Base-by-base conservation (phyloP, 1,140 invertebrate species). In the Spodoptera frugiperda region DNA sequence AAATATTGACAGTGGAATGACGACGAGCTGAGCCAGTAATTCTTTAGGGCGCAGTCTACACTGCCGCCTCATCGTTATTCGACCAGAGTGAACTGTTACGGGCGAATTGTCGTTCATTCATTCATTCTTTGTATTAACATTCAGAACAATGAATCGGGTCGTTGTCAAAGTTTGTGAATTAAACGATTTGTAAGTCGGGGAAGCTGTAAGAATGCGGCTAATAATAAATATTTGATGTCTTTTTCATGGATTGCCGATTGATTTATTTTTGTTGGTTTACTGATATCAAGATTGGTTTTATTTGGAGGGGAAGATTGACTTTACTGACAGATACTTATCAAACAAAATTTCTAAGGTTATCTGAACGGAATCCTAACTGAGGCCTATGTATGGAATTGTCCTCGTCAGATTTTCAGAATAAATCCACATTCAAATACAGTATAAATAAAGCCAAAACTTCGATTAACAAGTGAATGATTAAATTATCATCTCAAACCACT, bases 1-100 rank as follows among this genome's bases (percentile, higher is more conserved):
- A 87, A 91, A 90, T 91, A 91, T 90, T 90, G 86, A 87, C 84
- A 84, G 75, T 82, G 76, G 71, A 57, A 81, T 83, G 77, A 86
- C 81, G 85, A 53, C 46, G 11, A 33, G n/a, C 46, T 49, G 57
- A 63, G 44, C n/a, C 46, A 75, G 57, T 75, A 54, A 75, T 75
- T 76, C 51, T 68, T 55, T 57, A 57, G 68, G 59, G 55, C 44
- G 15, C 33, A 39, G 57, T 57, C 51, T 75, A 61, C 44, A 65
- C 25, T 63, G 14, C 19, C 57, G 59, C 2, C 57, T 63, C 72
- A 75, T 54, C 72, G 30, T 49, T 73, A 61, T 73, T 73, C 71
- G 53, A 39, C 39, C 15, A 73, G 11, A 61, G 44, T 48, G 53
- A 72, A 72, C 57, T 72, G 55, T 73, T 59, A 46, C n/a, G 12